Evolutionary conservation across 2,113 vertebrate species (phyloP), one percentile per base, ranked within the genome.

Genomic region (Regulus satrapa): DNA sequence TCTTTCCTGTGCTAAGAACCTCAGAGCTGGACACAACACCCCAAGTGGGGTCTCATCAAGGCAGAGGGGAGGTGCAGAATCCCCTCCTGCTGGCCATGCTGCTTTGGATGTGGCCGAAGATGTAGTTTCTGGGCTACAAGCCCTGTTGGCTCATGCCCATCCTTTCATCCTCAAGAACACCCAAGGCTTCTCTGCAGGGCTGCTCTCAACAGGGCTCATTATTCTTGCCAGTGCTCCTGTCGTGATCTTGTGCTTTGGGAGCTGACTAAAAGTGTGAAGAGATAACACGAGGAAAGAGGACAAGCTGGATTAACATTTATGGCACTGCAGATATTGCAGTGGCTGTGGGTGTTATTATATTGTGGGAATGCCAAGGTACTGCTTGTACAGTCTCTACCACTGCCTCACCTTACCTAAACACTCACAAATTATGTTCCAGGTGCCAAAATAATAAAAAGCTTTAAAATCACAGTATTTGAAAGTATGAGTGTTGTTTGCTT

Each of bases 21-120:
- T 21, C 32, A 61, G 61, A 40, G 6, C 40, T 61, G 54, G 54
- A 54, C 34, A 52, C 25, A 68, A 9, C 14, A 31, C 19, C 25
- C 29, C 46, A 46, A 8, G 24, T 1, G 5, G n/a, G 5, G 11
- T 48, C n/a, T 68, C 62, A 54, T 0, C 0, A 54, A 16, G 29
- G 46, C n/a, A 54, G 54, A 31, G 17, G 12, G 18, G 16, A 67
- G 11, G 3, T 17, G 29, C 38, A 61, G 54, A 68, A 54, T 41
- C 38, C 34, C 9, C n/a, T 54, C 20, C 46, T 52, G n/a, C 61
- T 59, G 38, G 54, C 34, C 40, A 40, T 0, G 0, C n/a, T 34
- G n/a, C 14, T 75, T 61, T 54, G 48, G 61, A n/a, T 61, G n/a
- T 40, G 82, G 61, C 19, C 54, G n/a, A 40, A 54, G 54, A 48